A percentile compares a stretch with the other conserved stretches of the same genome.
These are phyloP conservation scores for Spatulosminthurus flaviceps DNA, from an alignment of 2,888 invertebrate genomes.

Conservation along the genomic window DNA sequence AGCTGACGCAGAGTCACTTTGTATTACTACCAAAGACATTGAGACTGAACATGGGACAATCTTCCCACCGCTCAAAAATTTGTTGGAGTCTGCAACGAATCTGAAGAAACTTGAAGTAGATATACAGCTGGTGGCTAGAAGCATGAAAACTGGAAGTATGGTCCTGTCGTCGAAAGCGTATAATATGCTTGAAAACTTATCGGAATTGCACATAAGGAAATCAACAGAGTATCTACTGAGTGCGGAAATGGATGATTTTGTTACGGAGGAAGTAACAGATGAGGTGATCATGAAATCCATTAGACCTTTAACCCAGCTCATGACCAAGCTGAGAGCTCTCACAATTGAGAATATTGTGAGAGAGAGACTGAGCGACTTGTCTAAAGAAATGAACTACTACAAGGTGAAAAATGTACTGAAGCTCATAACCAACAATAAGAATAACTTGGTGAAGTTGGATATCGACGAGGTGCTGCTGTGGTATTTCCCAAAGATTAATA, in stretches of 20 bases:
- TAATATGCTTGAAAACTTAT: constrained; percentile 1
- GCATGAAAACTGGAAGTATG: not conserved
- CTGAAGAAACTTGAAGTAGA: constrained; percentile 7
- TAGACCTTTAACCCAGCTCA: not conserved
- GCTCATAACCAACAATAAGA: not conserved
- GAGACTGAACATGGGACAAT: not conserved
- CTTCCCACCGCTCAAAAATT: constrained; percentile 15
- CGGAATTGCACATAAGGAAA: not conserved
- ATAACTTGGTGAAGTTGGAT: not conserved
- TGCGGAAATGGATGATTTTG: not conserved
- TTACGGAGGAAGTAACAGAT: not conserved
- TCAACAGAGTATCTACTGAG: not conserved
- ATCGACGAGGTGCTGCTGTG: not conserved
- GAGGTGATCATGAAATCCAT: not conserved
- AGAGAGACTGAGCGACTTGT: not conserved
- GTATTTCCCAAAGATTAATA: not conserved
- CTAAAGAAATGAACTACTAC: constrained; percentile 11
- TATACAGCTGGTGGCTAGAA: not conserved
- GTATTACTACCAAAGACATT: not conserved
- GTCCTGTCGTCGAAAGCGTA: not conserved
- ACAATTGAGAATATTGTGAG: constrained; percentile 5
- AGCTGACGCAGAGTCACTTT: not conserved
- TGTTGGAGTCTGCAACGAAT: constrained; percentile 12
- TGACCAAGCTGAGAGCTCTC: constrained; percentile 1
- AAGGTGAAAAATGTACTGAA: not conserved